Evolutionary conservation across 2,113 vertebrate species (phyloP).

Genomic region (Origma solitaria): DNA sequence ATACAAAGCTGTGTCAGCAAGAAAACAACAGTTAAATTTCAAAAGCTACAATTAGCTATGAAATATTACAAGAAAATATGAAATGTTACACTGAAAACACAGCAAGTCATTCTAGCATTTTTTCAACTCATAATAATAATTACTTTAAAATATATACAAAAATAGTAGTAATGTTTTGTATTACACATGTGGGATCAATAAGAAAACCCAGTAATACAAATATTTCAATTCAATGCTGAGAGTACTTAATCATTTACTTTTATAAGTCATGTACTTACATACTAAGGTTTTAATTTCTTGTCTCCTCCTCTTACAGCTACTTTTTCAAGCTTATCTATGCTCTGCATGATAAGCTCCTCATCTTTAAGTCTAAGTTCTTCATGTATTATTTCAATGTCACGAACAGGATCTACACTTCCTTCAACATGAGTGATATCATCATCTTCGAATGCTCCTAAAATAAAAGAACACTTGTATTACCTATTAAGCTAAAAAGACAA

Average conservation of each 20-base stretch:
- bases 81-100: conserved; percentile 69
- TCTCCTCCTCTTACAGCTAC: conserved; percentile 87
- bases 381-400: conserved; percentile 90
- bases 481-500: background rate
- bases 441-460: conserved; percentile 91
- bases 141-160: conserved; percentile 72
- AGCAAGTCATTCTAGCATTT: conserved; percentile 80
- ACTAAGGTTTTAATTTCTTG: conserved; percentile 95
- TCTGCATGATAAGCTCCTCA: conserved; percentile 86
- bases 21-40: background rate
- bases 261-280: conserved; percentile 76
- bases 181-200: background rate
- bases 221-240: background rate
- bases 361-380: conserved; percentile 95
- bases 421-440: conserved; percentile 97
- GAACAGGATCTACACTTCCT: conserved; percentile 93
- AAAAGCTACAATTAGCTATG: conserved; percentile 65
- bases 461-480: background rate
- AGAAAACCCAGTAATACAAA: background rate
- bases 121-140: conserved; percentile 74
- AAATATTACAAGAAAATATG: no score
- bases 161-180: conserved; percentile 49
- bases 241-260: background rate
- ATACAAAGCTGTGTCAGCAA: background rate
- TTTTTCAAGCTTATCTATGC: conserved; percentile 95